Evolutionary conservation across 2,888 invertebrate species (phyloP), one percentile per base, ranked within the genome.

Genomic region (Lasioglossum leucozonium): DNA sequence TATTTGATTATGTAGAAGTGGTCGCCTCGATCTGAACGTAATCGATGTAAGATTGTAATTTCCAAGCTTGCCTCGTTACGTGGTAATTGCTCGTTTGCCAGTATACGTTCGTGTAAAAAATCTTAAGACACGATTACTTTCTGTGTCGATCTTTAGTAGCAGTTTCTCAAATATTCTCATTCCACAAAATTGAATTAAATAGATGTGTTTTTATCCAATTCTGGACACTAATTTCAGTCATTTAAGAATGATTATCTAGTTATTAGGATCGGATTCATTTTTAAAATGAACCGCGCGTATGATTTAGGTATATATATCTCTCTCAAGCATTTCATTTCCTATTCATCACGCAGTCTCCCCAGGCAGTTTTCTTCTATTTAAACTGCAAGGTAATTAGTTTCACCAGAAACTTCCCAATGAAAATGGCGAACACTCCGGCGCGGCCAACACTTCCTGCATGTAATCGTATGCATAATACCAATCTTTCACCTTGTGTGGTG

Each of bases 31-130:
- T 76, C 72, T 69, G 34, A 30, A 30, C 65, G 62, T 86, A 81
- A 89, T 88, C 85, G 79, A 83, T 62, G 74, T 84, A 86, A 91
- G 89, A 88, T 84, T 73, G 65, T 87, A 80, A 86, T 91, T 90
- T 88, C 82, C 74, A 85, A 72, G 74, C 72, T 82, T 69, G 78
- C 78, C 82, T 84, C 72, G 81, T 90, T 89, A 84, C 87, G 86
- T 76, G 79, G 72, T 83, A 79, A 89, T 76, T 42, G 37, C 71
- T 75, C 83, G 77, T 81, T 81, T 40, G 44, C 55, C 62, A 11
- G 62, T 84, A 77, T 88, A 78, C 37, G 74, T 26, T 71, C 58
- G 79, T 82, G 47, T 47, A 2, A 2, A 47, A 22, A 47, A 47
- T 44, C 65, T 62, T 42, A n/a, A 40, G n/a, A 71, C 65, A 47